These are phyloP conservation scores for Phenacoccus solenopsis DNA, from an alignment of 1,140 invertebrate species.

Conservation along the genomic window DNA sequence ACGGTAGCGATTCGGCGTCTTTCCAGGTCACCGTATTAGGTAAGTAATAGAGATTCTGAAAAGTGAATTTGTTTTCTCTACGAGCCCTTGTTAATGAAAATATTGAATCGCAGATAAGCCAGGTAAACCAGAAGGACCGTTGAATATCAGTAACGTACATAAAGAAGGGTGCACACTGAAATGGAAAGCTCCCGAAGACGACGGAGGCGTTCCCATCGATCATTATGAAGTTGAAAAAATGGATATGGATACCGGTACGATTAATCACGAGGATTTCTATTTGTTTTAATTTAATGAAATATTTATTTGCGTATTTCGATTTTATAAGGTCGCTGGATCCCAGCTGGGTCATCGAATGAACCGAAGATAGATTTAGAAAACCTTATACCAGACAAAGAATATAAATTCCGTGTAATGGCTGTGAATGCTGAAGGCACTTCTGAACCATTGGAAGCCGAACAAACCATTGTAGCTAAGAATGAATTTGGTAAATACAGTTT, in stretches of 20 bases:
- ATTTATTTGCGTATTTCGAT: background rate
- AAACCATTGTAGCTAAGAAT: constrained; percentile 91
- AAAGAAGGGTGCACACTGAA: constrained; percentile 85
- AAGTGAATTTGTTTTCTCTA: background rate
- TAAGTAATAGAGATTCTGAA: constrained; percentile 28
- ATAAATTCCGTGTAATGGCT: constrained; percentile 91
- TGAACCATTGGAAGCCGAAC: constrained; percentile 75
- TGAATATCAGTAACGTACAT: constrained; percentile 81
- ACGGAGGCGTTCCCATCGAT: constrained; percentile 83
- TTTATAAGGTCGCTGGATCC: constrained; percentile 56
- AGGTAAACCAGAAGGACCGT: constrained; percentile 76
- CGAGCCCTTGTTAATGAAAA: background rate
- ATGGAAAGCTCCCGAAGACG: constrained; percentile 85
- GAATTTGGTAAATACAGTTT: constrained; percentile 62
- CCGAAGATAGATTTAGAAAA: constrained; percentile 73
- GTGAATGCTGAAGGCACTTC: constrained; percentile 93
- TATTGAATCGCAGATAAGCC: constrained; percentile 53
- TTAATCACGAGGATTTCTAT: background rate
- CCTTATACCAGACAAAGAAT: constrained; percentile 80
- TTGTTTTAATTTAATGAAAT: background rate
- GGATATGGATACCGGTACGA: constrained; percentile 56
- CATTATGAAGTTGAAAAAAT: constrained; percentile 87
- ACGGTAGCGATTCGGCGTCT: constrained; percentile 81
- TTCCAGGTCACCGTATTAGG: constrained; percentile 71
- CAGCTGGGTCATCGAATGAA: constrained; percentile 62